phyloP scores from a whole-genome alignment of 2,888 invertebrate species.

The Muschampia plurimacula region DNA sequence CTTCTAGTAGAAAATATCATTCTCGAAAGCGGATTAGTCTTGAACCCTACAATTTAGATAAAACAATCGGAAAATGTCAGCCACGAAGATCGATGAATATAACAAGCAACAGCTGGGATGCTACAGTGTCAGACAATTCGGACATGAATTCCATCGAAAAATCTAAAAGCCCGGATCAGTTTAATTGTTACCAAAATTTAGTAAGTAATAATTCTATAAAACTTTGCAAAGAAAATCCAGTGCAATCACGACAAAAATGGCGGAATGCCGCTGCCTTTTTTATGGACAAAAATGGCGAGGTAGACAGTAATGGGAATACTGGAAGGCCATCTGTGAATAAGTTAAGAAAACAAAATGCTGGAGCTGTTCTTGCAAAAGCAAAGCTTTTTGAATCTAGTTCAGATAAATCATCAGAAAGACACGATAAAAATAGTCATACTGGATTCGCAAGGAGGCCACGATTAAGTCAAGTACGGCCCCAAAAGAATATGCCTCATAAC shows the following conservation, averaged over 20 bases:
- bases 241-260: slow-evolving; percentile 74
- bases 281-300: slow-evolving; percentile 79
- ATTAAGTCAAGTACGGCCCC: slow-evolving; percentile 58
- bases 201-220: slow-evolving; percentile 54
- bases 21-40: slow-evolving; percentile 69
- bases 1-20: slow-evolving; percentile 67
- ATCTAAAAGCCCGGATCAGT: slow-evolving; percentile 57
- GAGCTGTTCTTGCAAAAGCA: slow-evolving; percentile 92
- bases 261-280: slow-evolving; percentile 85
- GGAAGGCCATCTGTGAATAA: slow-evolving; percentile 91
- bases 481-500: slow-evolving; percentile 53
- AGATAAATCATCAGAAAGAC: slow-evolving; percentile 76
- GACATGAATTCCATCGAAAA: slow-evolving; percentile 55
- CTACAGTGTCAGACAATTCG: slow-evolving; percentile 66
- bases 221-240: slow-evolving; percentile 58
- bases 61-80: slow-evolving; percentile 64
- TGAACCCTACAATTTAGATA: slow-evolving; percentile 64
- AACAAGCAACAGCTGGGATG: slow-evolving; percentile 64
- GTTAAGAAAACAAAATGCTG: slow-evolving; percentile 90
- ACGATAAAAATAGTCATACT: slow-evolving; percentile 61
- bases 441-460: slow-evolving; percentile 79
- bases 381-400: slow-evolving; percentile 89
- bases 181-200: slow-evolving; percentile 62
- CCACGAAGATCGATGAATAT: slow-evolving; percentile 72
- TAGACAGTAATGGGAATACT: slow-evolving; percentile 75